Percentiles rank a stretch among this genome's conserved stretches.
Evolutionary conservation across 2,888 invertebrate genomes (phyloP).

Genomic region (Lepidonotus clava): DNA sequence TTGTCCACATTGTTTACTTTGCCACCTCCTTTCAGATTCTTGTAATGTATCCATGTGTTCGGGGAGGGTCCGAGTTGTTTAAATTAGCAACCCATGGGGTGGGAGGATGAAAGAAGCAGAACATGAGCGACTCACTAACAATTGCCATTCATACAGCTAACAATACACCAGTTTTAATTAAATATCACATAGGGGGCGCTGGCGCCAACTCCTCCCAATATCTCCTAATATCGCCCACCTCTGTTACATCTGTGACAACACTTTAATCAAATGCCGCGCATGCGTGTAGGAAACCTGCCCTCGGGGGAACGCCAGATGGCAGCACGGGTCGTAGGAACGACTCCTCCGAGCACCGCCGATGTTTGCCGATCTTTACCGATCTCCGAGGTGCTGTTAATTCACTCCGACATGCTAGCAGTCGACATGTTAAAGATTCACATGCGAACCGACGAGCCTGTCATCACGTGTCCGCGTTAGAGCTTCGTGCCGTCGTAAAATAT

Average conservation of each 20-base stretch:
- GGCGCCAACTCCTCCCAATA: background rate
- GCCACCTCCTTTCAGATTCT: background rate
- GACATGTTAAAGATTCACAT: conserved; percentile 3
- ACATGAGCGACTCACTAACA: no score
- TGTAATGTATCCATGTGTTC: background rate
- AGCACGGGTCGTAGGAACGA: background rate
- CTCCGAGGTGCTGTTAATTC: background rate
- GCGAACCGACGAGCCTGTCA: background rate
- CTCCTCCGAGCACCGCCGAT: background rate
- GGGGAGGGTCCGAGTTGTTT: background rate
- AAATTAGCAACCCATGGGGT: background rate
- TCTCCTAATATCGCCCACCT: background rate
- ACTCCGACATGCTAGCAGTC: background rate
- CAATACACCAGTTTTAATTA: background rate
- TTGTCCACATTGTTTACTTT: background rate
- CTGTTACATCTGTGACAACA: background rate
- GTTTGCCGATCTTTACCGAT: conserved; percentile 2
- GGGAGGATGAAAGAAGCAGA: background rate
- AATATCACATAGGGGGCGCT: background rate
- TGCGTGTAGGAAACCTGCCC: background rate
- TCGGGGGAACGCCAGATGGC: background rate
- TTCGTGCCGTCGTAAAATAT: background rate
- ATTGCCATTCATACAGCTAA: background rate
- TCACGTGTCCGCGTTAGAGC: background rate
- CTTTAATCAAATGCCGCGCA: conserved; percentile 6